A percentile compares a stretch with the other conserved stretches of the same genome.
Evolutionary conservation across 2,888 invertebrate species (phyloP).

Genomic region (Andrena dorsata): DNA sequence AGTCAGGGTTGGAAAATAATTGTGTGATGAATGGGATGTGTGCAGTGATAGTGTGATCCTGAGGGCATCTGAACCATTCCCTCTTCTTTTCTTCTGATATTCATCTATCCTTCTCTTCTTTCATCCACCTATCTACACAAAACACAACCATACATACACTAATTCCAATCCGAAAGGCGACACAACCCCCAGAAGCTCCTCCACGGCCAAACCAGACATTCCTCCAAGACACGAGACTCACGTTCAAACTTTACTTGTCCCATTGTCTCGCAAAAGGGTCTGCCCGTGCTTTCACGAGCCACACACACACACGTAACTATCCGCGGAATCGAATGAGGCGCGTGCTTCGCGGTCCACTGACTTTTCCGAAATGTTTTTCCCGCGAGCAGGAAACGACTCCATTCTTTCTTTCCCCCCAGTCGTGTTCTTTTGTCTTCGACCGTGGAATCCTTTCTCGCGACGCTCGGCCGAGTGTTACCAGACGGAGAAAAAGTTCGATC

Average conservation of each 20-base stretch:
- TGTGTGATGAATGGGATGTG: too few species aligned
- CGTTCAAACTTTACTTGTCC: constrained; percentile 42
- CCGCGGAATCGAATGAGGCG: constrained; percentile 49
- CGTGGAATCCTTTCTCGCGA: constrained; percentile 63
- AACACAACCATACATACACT: too few species aligned
- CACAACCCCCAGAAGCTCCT: constrained; percentile 16
- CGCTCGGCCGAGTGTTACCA: constrained; percentile 11
- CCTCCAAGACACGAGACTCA: constrained; percentile 30
- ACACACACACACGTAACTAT: neutral
- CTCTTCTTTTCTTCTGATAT: too few species aligned
- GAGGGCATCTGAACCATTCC: too few species aligned
- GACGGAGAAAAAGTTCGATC: constrained; percentile 8
- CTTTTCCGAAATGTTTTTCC: constrained; percentile 75
- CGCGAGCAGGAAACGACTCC: constrained; percentile 49
- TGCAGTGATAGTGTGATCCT: too few species aligned
- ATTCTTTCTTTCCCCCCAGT: constrained; percentile 45
- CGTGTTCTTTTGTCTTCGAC: constrained; percentile 46
- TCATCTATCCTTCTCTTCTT: too few species aligned
- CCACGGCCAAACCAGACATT: constrained; percentile 35
- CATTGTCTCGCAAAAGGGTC: constrained; percentile 61
- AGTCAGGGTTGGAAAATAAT: too few species aligned
- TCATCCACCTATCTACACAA: too few species aligned
- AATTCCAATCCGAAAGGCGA: too few species aligned
- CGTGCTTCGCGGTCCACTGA: constrained; percentile 71
- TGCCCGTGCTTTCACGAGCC: constrained; percentile 40